phyloP scores from a whole-genome alignment of 2,888 invertebrate genomes.

The Escarpia spicata region DNA sequence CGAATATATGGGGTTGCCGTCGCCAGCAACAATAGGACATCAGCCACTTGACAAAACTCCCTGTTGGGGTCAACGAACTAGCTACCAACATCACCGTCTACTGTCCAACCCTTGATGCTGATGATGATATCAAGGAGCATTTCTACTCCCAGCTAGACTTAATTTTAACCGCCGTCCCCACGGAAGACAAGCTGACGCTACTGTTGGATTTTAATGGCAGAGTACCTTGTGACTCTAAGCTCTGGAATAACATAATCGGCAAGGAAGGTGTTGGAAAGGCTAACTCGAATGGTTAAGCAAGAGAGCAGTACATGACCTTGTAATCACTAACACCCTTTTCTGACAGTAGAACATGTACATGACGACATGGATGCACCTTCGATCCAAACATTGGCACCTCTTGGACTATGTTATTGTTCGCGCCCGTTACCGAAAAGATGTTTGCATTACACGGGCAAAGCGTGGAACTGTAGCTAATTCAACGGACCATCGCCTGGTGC shows the following conservation, averaged over 20 bases:
- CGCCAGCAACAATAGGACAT: no score
- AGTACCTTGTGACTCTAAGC: not conserved
- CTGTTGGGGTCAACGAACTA: no score
- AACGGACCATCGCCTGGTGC: not conserved
- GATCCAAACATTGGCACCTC: slow-evolving; percentile 17
- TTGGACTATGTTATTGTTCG: not conserved
- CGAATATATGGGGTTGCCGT: no score
- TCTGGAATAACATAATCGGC: not conserved
- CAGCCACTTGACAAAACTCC: no score
- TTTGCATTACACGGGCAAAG: not conserved
- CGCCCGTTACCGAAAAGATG: not conserved
- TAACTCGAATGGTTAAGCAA: slow-evolving; percentile 1
- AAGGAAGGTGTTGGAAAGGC: not conserved
- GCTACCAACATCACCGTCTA: not conserved
- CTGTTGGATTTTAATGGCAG: not conserved
- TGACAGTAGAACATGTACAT: slow-evolving; percentile 29
- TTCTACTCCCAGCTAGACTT: not conserved
- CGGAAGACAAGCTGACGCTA: not conserved
- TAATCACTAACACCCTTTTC: slow-evolving; percentile 29
- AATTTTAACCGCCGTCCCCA: not conserved
- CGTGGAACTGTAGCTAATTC: not conserved
- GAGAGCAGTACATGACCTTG: slow-evolving; percentile 22
- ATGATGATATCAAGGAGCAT: no score
- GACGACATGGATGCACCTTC: slow-evolving; percentile 23
- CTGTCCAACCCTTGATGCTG: not conserved